These are phyloP conservation scores for Ochotona curzoniae DNA, from an alignment of 2,113 vertebrate genomes.

Conservation along the genomic window DNA sequence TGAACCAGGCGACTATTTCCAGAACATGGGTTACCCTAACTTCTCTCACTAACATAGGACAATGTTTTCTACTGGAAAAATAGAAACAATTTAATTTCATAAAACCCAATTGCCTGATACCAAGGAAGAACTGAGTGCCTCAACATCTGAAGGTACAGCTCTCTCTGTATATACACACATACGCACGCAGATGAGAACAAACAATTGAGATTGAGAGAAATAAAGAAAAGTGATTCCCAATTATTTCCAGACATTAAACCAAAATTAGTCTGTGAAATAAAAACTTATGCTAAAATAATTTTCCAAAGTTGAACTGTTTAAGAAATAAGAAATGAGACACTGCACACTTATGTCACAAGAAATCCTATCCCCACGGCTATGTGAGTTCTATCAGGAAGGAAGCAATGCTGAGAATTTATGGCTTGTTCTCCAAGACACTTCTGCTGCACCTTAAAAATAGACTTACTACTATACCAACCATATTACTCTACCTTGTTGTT, in stretches of 20 bases:
- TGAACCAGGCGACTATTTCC: not conserved
- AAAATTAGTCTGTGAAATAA: constrained; percentile 44
- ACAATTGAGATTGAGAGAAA: too few species aligned
- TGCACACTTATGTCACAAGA: not conserved
- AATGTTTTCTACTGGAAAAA: too few species aligned
- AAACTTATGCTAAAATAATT: constrained; percentile 46
- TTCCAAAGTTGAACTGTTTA: constrained; percentile 2
- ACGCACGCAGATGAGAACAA: not conserved
- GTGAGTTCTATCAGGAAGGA: constrained; percentile 30
- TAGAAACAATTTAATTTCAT: not conserved
- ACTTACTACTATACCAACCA: not conserved
- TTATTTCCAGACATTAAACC: constrained; percentile 43
- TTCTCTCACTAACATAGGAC: too few species aligned
- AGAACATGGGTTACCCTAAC: not conserved
- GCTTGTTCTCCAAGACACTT: not conserved
- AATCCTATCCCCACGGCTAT: not conserved
- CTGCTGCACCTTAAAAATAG: not conserved
- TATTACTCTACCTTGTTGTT: not conserved
- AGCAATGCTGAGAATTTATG: not conserved
- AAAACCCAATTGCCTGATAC: not conserved
- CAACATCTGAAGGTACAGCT: not conserved
- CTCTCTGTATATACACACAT: too few species aligned
- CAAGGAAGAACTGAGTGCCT: not conserved
- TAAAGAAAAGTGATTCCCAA: not conserved
- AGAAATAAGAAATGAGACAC: constrained; percentile 29